phyloP scores from a whole-genome alignment of 2,797 vertebrate genomes.

The Sebastes wilsoni region DNA sequence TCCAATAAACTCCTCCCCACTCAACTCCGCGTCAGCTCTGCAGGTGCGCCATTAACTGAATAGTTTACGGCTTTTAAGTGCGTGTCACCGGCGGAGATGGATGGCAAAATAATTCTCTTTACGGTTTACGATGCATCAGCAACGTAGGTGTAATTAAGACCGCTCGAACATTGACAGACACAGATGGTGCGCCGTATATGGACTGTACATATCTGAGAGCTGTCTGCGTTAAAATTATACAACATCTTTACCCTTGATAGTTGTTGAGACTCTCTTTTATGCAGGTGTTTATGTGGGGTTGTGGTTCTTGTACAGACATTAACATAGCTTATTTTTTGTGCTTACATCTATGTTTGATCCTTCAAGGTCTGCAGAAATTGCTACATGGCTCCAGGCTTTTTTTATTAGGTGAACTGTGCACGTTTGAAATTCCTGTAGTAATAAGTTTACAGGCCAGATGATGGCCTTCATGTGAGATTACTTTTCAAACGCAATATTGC shows the following conservation, averaged over 20 bases:
- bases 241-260: slow-evolving; percentile 8
- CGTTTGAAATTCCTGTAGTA: slow-evolving; percentile 16
- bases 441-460: slow-evolving; percentile 45
- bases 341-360: slow-evolving; percentile 15
- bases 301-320: neutral
- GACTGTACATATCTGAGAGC: neutral
- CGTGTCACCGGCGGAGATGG: slow-evolving; percentile 54
- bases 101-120: slow-evolving; percentile 70
- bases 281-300: neutral
- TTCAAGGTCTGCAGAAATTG: slow-evolving; percentile 23
- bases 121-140: slow-evolving; percentile 54
- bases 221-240: neutral
- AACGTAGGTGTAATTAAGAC: slow-evolving; percentile 54
- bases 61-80: slow-evolving; percentile 66
- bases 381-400: neutral
- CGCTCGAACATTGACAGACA: slow-evolving; percentile 26
- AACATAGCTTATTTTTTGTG: slow-evolving; percentile 11
- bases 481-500: slow-evolving; percentile 22
- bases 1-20: slow-evolving; percentile 70
- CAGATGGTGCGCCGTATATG: slow-evolving; percentile 27
- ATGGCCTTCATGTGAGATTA: slow-evolving; percentile 46
- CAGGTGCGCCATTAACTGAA: slow-evolving; percentile 70
- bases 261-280: neutral
- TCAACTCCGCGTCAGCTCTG: slow-evolving; percentile 52
- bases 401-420: slow-evolving; percentile 24